Evolutionary conservation across 2,113 vertebrate species (phyloP).

Genomic region (Sphyrna mokarran): DNA sequence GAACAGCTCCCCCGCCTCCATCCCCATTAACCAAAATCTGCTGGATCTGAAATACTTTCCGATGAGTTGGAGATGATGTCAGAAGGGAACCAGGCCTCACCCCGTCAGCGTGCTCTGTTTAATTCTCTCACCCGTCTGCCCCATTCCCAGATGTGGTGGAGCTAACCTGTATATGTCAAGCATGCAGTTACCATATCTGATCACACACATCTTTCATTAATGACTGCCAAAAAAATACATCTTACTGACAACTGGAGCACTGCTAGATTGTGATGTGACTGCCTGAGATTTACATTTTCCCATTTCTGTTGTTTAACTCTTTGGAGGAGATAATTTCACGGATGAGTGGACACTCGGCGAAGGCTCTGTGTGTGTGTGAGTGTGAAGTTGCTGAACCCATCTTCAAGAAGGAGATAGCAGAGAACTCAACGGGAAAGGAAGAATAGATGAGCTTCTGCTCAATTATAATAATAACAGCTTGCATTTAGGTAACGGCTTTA

Average conservation of each 20-base stretch:
- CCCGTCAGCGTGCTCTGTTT: background rate
- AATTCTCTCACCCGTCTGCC: background rate
- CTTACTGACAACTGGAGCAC: background rate
- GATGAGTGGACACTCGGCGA: background rate
- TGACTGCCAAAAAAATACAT: background rate
- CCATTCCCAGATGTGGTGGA: background rate
- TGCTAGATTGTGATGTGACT: background rate
- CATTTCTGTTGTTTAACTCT: slow-evolving; percentile 29
- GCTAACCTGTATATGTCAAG: background rate
- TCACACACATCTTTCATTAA: slow-evolving; percentile 9
- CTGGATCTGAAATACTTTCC: background rate
- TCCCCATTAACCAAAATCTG: background rate
- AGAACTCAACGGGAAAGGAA: background rate
- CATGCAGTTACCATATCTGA: background rate
- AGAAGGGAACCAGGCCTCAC: no score
- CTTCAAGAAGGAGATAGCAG: background rate
- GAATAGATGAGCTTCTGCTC: background rate
- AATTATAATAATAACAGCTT: background rate
- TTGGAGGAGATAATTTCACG: slow-evolving; percentile 31
- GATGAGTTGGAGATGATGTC: background rate
- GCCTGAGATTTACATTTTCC: slow-evolving; percentile 8
- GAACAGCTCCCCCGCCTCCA: background rate
- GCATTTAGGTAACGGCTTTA: background rate
- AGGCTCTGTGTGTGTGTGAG: no score
- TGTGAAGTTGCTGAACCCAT: background rate